Base-by-base conservation (phyloP, 2,888 invertebrate genomes). In the Masnerella sp. region DNA sequence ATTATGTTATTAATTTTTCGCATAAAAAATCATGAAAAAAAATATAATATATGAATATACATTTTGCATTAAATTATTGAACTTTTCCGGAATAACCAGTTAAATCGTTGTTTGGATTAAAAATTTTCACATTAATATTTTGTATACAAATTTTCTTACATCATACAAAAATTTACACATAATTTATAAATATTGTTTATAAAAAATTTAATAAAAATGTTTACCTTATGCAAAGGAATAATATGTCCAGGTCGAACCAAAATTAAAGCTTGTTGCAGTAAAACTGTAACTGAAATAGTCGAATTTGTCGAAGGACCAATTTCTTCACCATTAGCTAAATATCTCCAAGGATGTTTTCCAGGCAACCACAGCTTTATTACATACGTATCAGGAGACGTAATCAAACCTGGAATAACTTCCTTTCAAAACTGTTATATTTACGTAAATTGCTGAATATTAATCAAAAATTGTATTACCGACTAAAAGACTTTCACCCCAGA, bases 401-500 rank as follows among this genome's bases (percentile, higher is more conserved):
- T 22, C 5, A 62, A 12, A 62, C 51, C 61, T 61, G 14, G 5
- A 45, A 36, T 45, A 7, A 22, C 7, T 22, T 22, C 7, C 7
- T 22, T 5, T 7, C 22, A 22, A 5, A 22, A 22, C 22, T 5
- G 7, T 22, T 22, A 22, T 7, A 22, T 5, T 5, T 22, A 22
- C 22, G 3, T 1, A 28, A 28, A 28, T 28, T 28, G 28, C 28
- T 28, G 22, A 3, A 7, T 22, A 3, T 22, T 5, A 22, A 22
- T 22, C 7, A 22, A 22, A 7, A 22, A 22, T 7, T 22, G 3
- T 22, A n/a, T 12, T 70, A 81, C 81, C 81, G 4, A 81, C 74
- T 20, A 81, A 54, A 15, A 81, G 65, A 20, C 74, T 72, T 14
- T 76, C 54, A 4, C 80, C 81, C 81, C 81, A 81, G 20, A 81